phyloP scores from a whole-genome alignment of 2,797 vertebrate species.

The Enteromius trimaculatus region DNA sequence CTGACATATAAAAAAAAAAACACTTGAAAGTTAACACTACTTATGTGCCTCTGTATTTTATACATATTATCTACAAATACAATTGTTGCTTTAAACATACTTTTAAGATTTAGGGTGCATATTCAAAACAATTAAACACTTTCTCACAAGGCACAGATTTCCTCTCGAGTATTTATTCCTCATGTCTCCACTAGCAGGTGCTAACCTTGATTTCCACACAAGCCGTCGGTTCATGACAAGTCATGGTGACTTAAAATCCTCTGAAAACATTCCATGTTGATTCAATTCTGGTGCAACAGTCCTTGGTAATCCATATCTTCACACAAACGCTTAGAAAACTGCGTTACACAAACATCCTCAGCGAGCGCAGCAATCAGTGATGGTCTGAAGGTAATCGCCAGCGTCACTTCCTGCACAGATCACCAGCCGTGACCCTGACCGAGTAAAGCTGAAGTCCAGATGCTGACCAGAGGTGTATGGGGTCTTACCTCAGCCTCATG shows the following conservation, averaged over 20 bases:
- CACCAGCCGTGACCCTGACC: constrained; percentile 25
- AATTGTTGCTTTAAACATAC: neutral
- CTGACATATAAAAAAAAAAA: too few relatives aligned
- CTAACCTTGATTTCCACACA: constrained; percentile 47
- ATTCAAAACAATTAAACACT: neutral
- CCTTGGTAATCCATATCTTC: neutral
- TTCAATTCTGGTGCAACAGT: neutral
- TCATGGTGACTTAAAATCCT: neutral
- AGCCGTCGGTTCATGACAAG: constrained; percentile 8
- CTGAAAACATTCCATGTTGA: neutral
- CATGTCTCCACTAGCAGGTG: constrained; percentile 47
- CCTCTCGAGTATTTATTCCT: neutral
- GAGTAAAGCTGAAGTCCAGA: constrained; percentile 7
- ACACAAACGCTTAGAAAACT: constrained; percentile 44
- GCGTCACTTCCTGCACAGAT: constrained; percentile 34
- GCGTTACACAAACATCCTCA: constrained; percentile 48
- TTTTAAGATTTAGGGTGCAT: neutral
- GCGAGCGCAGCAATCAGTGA: constrained; percentile 48
- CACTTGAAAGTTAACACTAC: too few relatives aligned
- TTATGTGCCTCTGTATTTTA: too few relatives aligned
- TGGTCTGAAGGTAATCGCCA: constrained; percentile 29
- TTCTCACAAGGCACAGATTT: neutral
- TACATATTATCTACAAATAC: neutral
- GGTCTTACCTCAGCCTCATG: constrained; percentile 37
- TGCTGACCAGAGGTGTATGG: neutral